Evolutionary conservation across 2,797 vertebrate genomes (phyloP), one percentile per base, ranked within the genome.

Genomic region (Harpagifer antarcticus): DNA sequence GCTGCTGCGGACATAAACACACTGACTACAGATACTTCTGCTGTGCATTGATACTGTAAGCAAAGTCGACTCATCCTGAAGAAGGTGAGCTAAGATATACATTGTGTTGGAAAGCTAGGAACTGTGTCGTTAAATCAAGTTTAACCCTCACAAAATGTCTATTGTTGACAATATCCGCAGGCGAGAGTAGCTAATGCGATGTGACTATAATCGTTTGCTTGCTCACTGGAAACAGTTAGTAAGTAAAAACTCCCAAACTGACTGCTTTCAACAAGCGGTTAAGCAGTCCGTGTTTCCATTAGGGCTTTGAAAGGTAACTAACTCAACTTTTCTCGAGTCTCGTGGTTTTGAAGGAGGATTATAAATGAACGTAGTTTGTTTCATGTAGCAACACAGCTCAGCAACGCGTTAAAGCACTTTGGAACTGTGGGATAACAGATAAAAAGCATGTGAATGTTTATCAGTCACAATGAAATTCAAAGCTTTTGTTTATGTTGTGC

Each of bases 51-150:
- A 63, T 40, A 59, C 62, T 7, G 23, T 15, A 4, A 52, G 9
- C 1, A 5, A 49, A 66, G 15, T 11, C 68, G 49, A 12, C 47
- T 1, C 7, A 9, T 13, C 33, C 49, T 12, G 17, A 44, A 70
- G 40, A 54, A 82, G 82, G 86, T 88, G 40, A 85, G 86, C 11
- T 19, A 27, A n/a, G 19, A 10, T 14, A 12, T 0, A 9, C 12
- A 5, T 0, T 5, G 42, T 9, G 16, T 44, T 19, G 27, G 0
- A 53, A 27, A 54, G 19, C 27, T 16, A 33, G 2, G 4, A 33
- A 13, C 0, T 0, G 3, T 4, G 45, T 52, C 45, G 61, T 37
- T 10, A 53, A 53, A 45, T 19, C 9, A 50, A 27, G 3, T 57
- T 55, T 14, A 14, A 8, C 13, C 15, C 2, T 6, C 2, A 14